phyloP scores from a whole-genome alignment of 2,113 vertebrate species.

The Gopherus flavomarginatus region DNA sequence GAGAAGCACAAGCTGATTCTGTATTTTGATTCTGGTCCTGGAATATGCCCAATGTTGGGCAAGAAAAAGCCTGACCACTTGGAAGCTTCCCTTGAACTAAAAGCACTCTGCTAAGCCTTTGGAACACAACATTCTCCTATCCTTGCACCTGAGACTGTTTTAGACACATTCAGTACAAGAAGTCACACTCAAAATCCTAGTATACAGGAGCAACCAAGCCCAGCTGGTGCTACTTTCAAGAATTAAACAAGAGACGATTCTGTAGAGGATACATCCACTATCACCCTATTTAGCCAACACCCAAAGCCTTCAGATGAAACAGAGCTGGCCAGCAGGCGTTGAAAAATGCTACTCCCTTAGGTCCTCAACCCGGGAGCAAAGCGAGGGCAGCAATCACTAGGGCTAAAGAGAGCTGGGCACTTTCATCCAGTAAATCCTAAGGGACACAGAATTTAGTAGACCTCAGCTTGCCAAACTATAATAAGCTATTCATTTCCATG shows the following conservation, averaged over 20 bases:
- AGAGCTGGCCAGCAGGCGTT: neutral
- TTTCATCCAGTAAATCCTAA: neutral
- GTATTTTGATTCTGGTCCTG: neutral
- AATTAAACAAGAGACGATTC: neutral
- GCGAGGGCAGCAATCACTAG: accelerated
- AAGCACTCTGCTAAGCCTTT: neutral
- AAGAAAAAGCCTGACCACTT: neutral
- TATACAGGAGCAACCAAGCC: neutral
- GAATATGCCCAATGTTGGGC: neutral
- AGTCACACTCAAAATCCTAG: neutral
- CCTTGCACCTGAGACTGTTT: neutral
- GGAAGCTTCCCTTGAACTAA: neutral
- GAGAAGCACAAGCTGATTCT: neutral
- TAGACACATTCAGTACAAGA: neutral
- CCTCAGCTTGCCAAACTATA: neutral
- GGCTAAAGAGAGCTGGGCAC: neutral
- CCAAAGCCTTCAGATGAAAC: neutral
- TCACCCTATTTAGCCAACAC: neutral
- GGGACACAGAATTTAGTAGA: neutral
- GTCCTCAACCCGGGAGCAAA: neutral
- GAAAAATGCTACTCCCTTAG: neutral
- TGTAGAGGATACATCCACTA: neutral
- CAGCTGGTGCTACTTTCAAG: neutral
- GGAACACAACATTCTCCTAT: neutral
- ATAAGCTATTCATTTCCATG: neutral